These are phyloP conservation scores for Notocelia uddmanniana DNA, from an alignment of 2,888 invertebrate genomes.

Conservation along the genomic window DNA sequence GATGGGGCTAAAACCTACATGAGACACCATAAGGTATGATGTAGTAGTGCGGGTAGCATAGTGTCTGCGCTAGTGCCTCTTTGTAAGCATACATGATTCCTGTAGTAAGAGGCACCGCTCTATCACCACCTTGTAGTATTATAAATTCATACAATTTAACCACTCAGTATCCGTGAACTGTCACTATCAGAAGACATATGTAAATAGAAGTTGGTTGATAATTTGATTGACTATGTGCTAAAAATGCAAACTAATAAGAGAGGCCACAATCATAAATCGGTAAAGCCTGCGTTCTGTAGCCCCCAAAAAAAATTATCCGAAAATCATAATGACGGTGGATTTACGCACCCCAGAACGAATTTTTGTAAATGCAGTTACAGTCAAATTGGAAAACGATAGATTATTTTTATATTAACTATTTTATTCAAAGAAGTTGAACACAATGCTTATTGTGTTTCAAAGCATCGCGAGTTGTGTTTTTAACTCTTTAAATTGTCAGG, in stretches of 20 bases:
- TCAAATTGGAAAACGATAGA: constrained; percentile 1
- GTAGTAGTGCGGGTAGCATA: too few species aligned
- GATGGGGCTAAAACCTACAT: constrained; percentile 99
- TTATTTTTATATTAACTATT: neutral
- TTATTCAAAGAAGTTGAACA: too few species aligned
- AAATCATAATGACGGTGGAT: neutral
- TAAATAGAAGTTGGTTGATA: neutral
- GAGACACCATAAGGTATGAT: constrained; percentile 97
- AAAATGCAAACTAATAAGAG: too few species aligned
- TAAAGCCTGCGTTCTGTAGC: neutral
- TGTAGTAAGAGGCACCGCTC: too few species aligned
- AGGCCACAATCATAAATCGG: too few species aligned
- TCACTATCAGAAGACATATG: neutral
- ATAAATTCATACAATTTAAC: constrained; percentile 46
- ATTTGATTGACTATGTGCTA: neutral
- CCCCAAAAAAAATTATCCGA: neutral
- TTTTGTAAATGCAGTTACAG: neutral
- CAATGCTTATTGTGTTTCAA: too few species aligned
- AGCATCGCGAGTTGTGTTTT: too few species aligned
- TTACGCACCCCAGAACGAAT: neutral
- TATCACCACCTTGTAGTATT: too few species aligned
- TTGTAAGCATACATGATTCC: too few species aligned
- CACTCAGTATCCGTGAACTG: neutral
- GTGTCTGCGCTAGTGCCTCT: too few species aligned
- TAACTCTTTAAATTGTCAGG: constrained; percentile 71